Conservation (phyloP, 2,797 vertebrate genomes). For the Enteromius trimaculatus region DNA sequence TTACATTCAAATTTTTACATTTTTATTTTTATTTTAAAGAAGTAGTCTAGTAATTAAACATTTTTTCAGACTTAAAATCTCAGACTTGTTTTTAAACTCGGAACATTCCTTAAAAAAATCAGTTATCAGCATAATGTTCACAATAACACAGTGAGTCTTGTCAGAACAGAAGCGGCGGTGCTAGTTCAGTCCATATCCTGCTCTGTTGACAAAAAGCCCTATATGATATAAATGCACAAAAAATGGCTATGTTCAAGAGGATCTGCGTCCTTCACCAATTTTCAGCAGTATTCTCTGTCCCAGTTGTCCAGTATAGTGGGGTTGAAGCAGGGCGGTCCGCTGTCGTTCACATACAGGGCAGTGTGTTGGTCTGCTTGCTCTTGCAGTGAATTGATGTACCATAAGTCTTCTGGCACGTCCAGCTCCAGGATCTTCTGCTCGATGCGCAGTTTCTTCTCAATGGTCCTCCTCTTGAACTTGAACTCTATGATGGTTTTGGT, state of each 20-base stretch:
- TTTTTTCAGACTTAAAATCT: too few relatives aligned
- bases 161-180: background rate
- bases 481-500: slow-evolving; percentile 86
- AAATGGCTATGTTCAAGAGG: background rate
- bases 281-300: slow-evolving; percentile 72
- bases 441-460: slow-evolving; percentile 82
- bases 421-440: slow-evolving; percentile 79
- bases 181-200: background rate
- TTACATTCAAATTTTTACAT: too few relatives aligned
- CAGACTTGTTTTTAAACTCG: background rate
- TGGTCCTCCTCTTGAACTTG: slow-evolving; percentile 83
- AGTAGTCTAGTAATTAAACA: too few relatives aligned
- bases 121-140: background rate
- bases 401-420: slow-evolving; percentile 77
- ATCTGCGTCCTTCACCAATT: background rate
- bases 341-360: slow-evolving; percentile 70
- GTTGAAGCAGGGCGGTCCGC: slow-evolving; percentile 70
- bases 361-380: slow-evolving; percentile 62
- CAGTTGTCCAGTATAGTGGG: slow-evolving; percentile 57
- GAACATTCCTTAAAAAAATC: background rate
- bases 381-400: slow-evolving; percentile 78
- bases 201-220: slow-evolving; percentile 4
- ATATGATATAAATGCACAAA: background rate
- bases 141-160: background rate
- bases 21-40: too few relatives aligned